These are phyloP conservation scores for Momotus momota DNA, from an alignment of 2,797 vertebrate species.

Conservation along the genomic window DNA sequence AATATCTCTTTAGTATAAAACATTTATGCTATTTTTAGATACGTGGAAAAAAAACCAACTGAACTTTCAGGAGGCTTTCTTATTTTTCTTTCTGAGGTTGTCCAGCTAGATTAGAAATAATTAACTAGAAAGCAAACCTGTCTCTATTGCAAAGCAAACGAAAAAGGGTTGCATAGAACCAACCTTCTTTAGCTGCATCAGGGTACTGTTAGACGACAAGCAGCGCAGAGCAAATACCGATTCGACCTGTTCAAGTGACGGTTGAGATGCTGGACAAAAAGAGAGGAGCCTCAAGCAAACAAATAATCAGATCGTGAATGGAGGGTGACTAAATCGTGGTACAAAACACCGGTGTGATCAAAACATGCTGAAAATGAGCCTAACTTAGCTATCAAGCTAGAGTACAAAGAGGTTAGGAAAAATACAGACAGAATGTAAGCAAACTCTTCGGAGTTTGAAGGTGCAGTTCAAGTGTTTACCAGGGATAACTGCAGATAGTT, in stretches of 20 bases:
- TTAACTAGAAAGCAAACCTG: conserved; percentile 42
- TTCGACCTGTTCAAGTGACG: neutral
- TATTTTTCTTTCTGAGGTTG: conserved; percentile 18
- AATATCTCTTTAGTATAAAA: neutral
- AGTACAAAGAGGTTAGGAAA: neutral
- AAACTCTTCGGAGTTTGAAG: neutral
- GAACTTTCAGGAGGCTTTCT: neutral
- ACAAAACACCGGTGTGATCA: neutral
- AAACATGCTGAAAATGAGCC: neutral
- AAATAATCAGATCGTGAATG: neutral
- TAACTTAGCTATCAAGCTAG: neutral
- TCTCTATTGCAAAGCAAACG: neutral
- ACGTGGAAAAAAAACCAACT: neutral
- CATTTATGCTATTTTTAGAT: neutral
- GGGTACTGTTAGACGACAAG: neutral
- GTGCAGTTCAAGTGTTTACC: neutral
- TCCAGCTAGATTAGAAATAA: conserved; percentile 44
- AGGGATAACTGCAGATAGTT: neutral
- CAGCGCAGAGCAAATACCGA: neutral
- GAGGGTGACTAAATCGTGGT: neutral
- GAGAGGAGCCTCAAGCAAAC: neutral
- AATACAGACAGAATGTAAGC: neutral
- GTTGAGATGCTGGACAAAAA: neutral
- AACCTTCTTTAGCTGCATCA: neutral
- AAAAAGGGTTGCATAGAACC: neutral